Conservation (phyloP, 2,888 invertebrate genomes). For the Spilosoma lubricipeda region DNA sequence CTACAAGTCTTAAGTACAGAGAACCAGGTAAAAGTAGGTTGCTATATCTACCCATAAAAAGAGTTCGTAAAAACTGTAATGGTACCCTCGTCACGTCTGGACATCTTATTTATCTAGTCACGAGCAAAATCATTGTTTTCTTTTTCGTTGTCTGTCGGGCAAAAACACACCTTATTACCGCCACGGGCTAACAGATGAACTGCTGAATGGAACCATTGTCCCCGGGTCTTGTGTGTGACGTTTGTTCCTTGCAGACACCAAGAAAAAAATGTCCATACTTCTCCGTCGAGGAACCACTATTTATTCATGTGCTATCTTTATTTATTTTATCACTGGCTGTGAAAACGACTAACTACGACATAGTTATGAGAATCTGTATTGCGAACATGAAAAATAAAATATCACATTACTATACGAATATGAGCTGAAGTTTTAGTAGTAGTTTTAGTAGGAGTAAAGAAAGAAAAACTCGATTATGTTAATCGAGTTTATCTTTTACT, state of each 20-base stretch:
- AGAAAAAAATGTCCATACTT: slow-evolving; percentile 54
- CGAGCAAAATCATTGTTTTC: slow-evolving; percentile 83
- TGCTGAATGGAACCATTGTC: slow-evolving; percentile 74
- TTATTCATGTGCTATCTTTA: slow-evolving; percentile 62
- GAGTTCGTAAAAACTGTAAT: slow-evolving; percentile 83
- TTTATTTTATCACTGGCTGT: slow-evolving; percentile 45
- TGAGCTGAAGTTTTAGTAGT: no score
- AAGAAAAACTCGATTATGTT: no score
- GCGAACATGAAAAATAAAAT: not conserved
- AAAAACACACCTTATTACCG: slow-evolving; percentile 81
- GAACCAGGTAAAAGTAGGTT: slow-evolving; percentile 69
- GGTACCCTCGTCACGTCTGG: slow-evolving; percentile 82
- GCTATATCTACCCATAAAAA: slow-evolving; percentile 70
- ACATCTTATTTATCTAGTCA: slow-evolving; percentile 85
- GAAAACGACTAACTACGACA: slow-evolving; percentile 8
- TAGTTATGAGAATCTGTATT: not conserved
- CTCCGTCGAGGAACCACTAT: slow-evolving; percentile 56
- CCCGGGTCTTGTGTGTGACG: slow-evolving; percentile 74
- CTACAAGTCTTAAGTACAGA: slow-evolving; percentile 74
- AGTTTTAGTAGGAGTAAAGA: no score
- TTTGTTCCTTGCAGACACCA: slow-evolving; percentile 63
- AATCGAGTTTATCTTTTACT: not conserved
- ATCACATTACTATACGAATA: not conserved
- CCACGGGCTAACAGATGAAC: slow-evolving; percentile 77
- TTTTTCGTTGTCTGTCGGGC: slow-evolving; percentile 72